A percentile compares a stretch with the other conserved stretches of the same genome.
phyloP scores from a whole-genome alignment of 1,140 invertebrate species.

The Helicoverpa zea region DNA sequence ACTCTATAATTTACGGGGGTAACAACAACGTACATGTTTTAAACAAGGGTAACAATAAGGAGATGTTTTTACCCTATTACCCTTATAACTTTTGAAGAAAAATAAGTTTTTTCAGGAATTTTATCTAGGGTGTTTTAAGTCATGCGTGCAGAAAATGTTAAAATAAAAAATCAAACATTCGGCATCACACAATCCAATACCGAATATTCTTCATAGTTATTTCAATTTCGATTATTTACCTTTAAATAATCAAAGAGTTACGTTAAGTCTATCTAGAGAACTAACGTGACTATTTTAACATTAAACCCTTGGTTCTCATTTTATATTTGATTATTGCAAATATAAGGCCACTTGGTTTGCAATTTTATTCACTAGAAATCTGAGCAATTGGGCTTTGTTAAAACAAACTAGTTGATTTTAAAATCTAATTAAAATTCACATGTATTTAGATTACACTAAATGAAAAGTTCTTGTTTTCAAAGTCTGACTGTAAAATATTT shows the following conservation, averaged over 20 bases:
- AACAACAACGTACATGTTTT: background rate
- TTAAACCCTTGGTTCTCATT: background rate
- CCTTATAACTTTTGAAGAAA: background rate
- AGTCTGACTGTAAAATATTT: too few relatives aligned
- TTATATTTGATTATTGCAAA: constrained; percentile 11
- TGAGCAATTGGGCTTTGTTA: constrained; percentile 19
- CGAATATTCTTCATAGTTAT: background rate
- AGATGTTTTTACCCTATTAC: background rate
- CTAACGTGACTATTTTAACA: constrained; percentile 13
- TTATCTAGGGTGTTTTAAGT: background rate
- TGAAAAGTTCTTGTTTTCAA: too few relatives aligned
- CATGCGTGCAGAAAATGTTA: background rate
- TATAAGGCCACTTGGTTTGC: constrained; percentile 41
- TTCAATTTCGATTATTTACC: background rate
- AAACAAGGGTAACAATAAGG: too few relatives aligned
- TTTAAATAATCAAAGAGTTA: constrained; percentile 6
- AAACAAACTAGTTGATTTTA: constrained; percentile 1
- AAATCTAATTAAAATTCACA: background rate
- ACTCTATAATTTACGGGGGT: background rate
- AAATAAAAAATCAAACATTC: constrained; percentile 1
- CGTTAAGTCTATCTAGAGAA: background rate
- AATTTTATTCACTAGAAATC: constrained; percentile 28
- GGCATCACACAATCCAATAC: constrained; percentile 18
- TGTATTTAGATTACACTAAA: background rate
- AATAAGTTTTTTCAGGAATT: too few relatives aligned